Evolutionary conservation across 2,797 vertebrate genomes (phyloP).

Genomic region (Poeciliopsis infans): DNA sequence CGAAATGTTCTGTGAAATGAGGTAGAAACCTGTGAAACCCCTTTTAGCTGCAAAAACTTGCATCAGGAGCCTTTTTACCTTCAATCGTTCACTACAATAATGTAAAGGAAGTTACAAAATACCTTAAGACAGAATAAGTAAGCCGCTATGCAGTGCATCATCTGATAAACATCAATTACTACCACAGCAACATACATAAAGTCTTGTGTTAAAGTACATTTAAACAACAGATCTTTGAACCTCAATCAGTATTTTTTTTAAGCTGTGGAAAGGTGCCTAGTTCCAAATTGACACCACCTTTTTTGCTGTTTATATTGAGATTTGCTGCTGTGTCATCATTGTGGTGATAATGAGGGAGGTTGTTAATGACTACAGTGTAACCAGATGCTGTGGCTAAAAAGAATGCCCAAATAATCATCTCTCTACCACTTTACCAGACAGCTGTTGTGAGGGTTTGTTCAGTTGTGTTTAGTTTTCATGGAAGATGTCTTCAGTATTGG

Average conservation of each 20-base stretch:
- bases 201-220: too few relatives aligned
- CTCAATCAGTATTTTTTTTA: too few relatives aligned
- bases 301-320: neutral
- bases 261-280: fast-evolving
- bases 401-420: neutral
- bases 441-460: too few relatives aligned
- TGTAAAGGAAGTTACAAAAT: neutral
- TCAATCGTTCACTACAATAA: too few relatives aligned
- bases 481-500: neutral
- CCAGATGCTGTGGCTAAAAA: neutral
- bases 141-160: too few relatives aligned
- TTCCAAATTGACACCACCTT: too few relatives aligned
- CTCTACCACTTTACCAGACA: neutral
- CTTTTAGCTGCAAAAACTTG: neutral
- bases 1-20: too few relatives aligned
- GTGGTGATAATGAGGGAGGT: neutral
- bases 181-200: too few relatives aligned
- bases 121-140: too few relatives aligned
- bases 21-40: neutral
- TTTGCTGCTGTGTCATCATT: neutral
- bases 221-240: too few relatives aligned
- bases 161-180: too few relatives aligned
- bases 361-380: neutral
- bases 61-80: neutral
- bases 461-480: neutral